A percentile compares a stretch with the other conserved stretches of the same genome.
phyloP scores from a whole-genome alignment of 1,140 invertebrate species.

The Calliopsis andreniformis region DNA sequence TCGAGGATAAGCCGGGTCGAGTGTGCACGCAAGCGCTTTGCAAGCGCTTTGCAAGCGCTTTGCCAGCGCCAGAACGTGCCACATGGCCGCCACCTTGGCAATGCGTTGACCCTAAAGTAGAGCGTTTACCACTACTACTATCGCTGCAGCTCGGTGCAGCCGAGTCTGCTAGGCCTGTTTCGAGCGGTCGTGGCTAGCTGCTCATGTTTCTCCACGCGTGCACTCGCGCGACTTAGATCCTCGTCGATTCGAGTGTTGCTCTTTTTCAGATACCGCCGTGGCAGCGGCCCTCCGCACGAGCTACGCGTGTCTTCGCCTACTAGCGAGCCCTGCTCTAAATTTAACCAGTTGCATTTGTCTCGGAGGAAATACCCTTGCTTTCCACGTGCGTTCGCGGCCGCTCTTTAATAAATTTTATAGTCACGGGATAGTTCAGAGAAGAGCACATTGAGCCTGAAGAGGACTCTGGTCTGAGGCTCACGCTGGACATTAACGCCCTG shows the following conservation, averaged over 20 bases:
- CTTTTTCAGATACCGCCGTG: slow-evolving; percentile 40
- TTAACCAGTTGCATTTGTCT: slow-evolving; percentile 18
- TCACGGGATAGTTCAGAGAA: too few relatives aligned
- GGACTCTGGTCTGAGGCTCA: too few relatives aligned
- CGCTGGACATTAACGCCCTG: too few relatives aligned
- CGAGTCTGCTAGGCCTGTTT: slow-evolving; percentile 22
- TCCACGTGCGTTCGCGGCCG: not conserved
- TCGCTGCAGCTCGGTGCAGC: slow-evolving; percentile 1
- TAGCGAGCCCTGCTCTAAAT: slow-evolving; percentile 29
- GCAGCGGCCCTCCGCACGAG: too few relatives aligned
- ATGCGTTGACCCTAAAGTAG: slow-evolving; percentile 79
- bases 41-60: slow-evolving; percentile 69
- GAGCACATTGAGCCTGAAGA: too few relatives aligned
- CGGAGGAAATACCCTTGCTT: slow-evolving; percentile 9
- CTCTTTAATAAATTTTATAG: not conserved
- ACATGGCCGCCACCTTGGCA: slow-evolving; percentile 79
- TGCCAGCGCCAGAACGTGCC: slow-evolving; percentile 72
- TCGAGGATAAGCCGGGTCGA: slow-evolving; percentile 53
- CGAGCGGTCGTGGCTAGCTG: not conserved
- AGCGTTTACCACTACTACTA: slow-evolving; percentile 56
- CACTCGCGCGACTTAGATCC: slow-evolving; percentile 17
- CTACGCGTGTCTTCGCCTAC: slow-evolving; percentile 11
- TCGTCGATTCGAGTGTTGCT: slow-evolving; percentile 22
- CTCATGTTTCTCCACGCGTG: slow-evolving; percentile 37
- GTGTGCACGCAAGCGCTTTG: slow-evolving; percentile 67